Evolutionary conservation across 2,888 invertebrate genomes (phyloP).

Genomic region (Campaea margaritaria): DNA sequence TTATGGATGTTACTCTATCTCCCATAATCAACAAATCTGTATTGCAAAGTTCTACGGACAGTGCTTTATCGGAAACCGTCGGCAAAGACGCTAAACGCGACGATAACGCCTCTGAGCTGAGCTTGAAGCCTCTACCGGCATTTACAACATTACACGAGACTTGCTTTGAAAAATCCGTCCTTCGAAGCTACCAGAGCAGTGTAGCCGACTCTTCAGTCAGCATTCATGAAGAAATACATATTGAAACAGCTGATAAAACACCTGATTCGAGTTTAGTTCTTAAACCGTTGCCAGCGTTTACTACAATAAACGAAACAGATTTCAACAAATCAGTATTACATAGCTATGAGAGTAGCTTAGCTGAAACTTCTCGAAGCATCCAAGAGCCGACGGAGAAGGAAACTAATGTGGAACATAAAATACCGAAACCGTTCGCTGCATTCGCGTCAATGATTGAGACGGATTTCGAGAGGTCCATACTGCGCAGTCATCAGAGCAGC

Average conservation of each 20-base stretch:
- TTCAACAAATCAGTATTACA: constrained; percentile 67
- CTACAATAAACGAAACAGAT: constrained; percentile 60
- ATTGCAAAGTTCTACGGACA: constrained; percentile 68
- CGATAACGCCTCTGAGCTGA: constrained; percentile 45
- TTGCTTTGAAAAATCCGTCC: constrained; percentile 64
- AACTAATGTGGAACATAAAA: constrained; percentile 39
- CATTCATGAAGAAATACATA: constrained; percentile 45
- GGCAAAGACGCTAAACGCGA: constrained; percentile 53
- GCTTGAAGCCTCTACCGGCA: constrained; percentile 57
- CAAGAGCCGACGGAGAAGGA: constrained; percentile 44
- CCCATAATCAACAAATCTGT: constrained; percentile 77
- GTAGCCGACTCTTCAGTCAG: constrained; percentile 55
- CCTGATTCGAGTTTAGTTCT: constrained; percentile 38
- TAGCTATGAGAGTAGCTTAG: constrained; percentile 62
- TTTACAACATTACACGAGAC: constrained; percentile 67
- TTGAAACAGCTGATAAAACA: constrained; percentile 27
- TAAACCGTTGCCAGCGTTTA: constrained; percentile 60
- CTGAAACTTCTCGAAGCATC: constrained; percentile 51
- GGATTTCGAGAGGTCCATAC: constrained; percentile 64
- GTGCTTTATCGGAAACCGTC: constrained; percentile 51
- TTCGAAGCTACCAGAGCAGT: constrained; percentile 71
- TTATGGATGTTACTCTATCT: constrained; percentile 75
- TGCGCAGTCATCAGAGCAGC: constrained; percentile 63
- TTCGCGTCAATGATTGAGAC: constrained; percentile 59
- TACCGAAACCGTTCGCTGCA: constrained; percentile 48